phyloP scores from a whole-genome alignment of 92 coral and sea anemone genomes.

The Siderastrea siderea region DNA sequence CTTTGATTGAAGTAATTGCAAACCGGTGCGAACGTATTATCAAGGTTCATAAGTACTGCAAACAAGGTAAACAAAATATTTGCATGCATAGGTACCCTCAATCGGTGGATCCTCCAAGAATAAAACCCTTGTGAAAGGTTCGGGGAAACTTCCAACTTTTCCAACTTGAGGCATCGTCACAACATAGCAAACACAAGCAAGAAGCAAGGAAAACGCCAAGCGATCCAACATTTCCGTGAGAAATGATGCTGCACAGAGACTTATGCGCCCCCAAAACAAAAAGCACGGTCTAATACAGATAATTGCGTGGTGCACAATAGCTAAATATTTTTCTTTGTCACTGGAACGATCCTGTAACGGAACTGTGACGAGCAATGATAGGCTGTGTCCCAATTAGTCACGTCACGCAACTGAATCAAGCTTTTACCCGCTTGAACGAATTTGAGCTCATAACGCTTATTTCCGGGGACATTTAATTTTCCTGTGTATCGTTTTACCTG shows the following conservation, averaged over 20 bases:
- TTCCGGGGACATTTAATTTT: no score
- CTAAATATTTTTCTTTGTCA: background rate
- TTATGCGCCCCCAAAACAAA: background rate
- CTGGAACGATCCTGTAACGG: constrained; percentile 27
- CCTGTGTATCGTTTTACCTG: background rate
- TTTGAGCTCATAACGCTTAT: no score
- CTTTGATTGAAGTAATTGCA: no score
- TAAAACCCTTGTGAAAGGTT: constrained; percentile 22
- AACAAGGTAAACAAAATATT: background rate
- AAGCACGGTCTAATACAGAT: background rate
- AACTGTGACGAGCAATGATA: background rate
- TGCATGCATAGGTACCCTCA: constrained; percentile 10
- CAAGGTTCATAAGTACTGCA: no score
- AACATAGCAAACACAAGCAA: background rate
- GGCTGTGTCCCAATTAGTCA: no score
- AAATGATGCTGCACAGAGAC: background rate
- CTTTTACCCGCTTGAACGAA: background rate
- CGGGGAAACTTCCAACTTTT: background rate
- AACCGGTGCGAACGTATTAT: no score
- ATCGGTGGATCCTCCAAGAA: constrained; percentile 5
- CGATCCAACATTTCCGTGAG: background rate
- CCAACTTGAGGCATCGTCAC: background rate
- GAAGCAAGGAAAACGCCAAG: background rate
- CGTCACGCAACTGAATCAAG: background rate
- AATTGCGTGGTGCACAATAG: background rate